Evolutionary conservation across 2,797 vertebrate genomes (phyloP).

Genomic region (Babyrousa celebensis): DNA sequence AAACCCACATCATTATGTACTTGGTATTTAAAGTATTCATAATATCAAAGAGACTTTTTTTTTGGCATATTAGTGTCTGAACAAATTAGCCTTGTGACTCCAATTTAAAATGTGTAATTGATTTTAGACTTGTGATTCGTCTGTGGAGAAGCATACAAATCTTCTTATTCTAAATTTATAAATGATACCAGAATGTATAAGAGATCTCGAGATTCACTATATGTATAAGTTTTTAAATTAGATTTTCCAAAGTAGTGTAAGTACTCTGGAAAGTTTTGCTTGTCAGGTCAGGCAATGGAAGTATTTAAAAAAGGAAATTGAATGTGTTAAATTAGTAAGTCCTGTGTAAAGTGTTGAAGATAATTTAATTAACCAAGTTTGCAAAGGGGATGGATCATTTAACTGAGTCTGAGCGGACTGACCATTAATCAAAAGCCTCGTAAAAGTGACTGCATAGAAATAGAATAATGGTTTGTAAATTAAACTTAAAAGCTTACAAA

Average conservation of each 20-base stretch:
- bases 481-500: constrained; percentile 66
- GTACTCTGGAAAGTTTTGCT: constrained; percentile 76
- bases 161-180: constrained; percentile 61
- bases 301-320: constrained; percentile 77
- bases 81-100: constrained; percentile 81
- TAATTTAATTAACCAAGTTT: constrained; percentile 84
- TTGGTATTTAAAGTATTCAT: constrained; percentile 72
- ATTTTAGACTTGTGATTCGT: constrained; percentile 72
- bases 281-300: constrained; percentile 64
- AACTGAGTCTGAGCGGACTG: constrained; percentile 18
- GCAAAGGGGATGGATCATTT: constrained; percentile 67
- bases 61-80: constrained; percentile 58
- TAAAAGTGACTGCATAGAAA: constrained; percentile 65
- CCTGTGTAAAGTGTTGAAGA: constrained; percentile 74
- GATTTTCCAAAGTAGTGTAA: constrained; percentile 71
- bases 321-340: constrained; percentile 73
- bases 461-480: constrained; percentile 72
- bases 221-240: constrained; percentile 73
- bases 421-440: constrained; percentile 80
- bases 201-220: constrained; percentile 60
- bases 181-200: constrained; percentile 35
- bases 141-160: neutral
- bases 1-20: neutral
- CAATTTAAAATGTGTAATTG: constrained; percentile 82
- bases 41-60: constrained; percentile 11